Base-by-base conservation (phyloP, 2,888 invertebrate genomes). In the Polymixis flavicincta region DNA sequence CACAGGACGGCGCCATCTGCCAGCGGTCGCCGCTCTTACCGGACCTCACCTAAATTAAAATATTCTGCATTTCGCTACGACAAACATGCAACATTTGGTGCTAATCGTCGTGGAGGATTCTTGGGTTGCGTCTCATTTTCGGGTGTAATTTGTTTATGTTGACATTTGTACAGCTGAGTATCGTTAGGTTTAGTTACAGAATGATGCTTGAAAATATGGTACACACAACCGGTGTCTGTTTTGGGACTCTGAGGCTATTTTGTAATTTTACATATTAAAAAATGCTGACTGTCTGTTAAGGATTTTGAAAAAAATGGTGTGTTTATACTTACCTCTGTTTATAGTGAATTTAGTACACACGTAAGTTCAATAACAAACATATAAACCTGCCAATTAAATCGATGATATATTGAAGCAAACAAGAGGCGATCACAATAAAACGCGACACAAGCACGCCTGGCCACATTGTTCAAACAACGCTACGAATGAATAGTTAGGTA, bases 21-120 rank as follows among this genome's bases (percentile, higher is more conserved):
- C 83, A 90, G 76, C 85, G 83, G 85, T 68, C 76, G 61, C 69
- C 76, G 78, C 70, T 79, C 83, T 87, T 84, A 87, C 88, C 87
- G 91, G 90, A 92, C 90, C 88, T 75, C 81, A 89, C 87, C 90
- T 92, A 95, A 95, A 96, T 96, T 96, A 96, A 95, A 96, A 96
- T 93, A 93, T 95, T 93, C 90, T 90, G 92, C 90, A 90, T 91
- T 90, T 82, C 74, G 80, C 74, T 88, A 89, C 89, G 89, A 89
- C 88, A 88, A 88, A 89, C 89, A 85, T 82, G 93, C 89, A 89
- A 92, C 95, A 94, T 91, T 95, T 95, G 95, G 89, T 89, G 91
- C 90, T 93, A 93, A 95, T 94, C 87, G 91, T 84, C 82, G 77
- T 80, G 69, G 78, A 82, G 85, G 87, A 89, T 85, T 90, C 89